Percentiles rank a stretch among this genome's conserved stretches.
Evolutionary conservation across 2,797 vertebrate species (phyloP).

Genomic region (Alauda arvensis): DNA sequence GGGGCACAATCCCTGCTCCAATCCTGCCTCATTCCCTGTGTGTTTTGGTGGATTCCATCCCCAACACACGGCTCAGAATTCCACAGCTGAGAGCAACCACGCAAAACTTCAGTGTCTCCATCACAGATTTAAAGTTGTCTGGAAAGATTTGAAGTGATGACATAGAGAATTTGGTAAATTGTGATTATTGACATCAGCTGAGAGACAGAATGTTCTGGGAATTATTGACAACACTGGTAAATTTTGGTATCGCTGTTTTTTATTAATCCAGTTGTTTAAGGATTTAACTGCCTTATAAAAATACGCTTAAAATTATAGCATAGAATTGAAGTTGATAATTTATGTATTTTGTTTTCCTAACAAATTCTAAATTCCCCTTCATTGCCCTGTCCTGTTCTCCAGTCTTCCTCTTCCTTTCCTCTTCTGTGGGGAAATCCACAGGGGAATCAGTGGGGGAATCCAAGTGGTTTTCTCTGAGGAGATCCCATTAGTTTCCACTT

Average conservation of each 20-base stretch:
- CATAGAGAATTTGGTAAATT: neutral
- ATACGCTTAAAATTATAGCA: neutral
- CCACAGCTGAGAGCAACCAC: neutral
- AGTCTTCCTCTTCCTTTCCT: neutral
- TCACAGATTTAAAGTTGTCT: neutral
- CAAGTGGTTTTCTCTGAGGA: neutral
- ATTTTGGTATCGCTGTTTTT: neutral
- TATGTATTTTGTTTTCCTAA: neutral
- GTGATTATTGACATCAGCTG: neutral
- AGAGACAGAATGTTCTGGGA: neutral
- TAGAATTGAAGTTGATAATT: neutral
- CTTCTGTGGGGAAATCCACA: neutral
- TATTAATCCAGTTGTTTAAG: neutral
- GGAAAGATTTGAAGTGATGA: neutral
- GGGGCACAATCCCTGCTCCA: neutral
- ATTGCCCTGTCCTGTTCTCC: neutral
- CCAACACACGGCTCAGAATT: neutral
- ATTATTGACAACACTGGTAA: neutral
- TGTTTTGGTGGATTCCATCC: neutral
- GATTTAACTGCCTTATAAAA: neutral
- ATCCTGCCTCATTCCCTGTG: neutral
- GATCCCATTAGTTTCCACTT: neutral
- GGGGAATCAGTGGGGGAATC: neutral
- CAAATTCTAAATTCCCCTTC: neutral
- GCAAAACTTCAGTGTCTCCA: neutral